Percentiles rank a stretch among this genome's conserved stretches.
phyloP scores from a whole-genome alignment of 1,140 invertebrate genomes.

The Lamellibrachia luymesi region DNA sequence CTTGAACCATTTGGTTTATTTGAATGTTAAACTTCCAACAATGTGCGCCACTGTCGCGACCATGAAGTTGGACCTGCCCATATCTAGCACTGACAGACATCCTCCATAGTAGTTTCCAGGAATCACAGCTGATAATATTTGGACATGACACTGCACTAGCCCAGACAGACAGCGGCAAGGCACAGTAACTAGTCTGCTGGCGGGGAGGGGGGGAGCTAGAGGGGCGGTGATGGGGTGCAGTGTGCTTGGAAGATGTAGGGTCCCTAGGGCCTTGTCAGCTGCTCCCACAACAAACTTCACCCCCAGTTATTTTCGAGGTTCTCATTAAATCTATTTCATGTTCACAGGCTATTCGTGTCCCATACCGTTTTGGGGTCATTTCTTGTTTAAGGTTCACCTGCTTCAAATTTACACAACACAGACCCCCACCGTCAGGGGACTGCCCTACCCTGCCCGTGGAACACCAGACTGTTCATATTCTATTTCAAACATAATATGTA shows the following conservation, averaged over 20 bases:
- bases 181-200: not conserved
- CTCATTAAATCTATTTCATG: not conserved
- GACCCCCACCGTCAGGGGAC: not conserved
- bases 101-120: not conserved
- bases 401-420: not conserved
- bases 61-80: not conserved
- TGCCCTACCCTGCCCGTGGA: not conserved
- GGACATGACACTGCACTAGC: not conserved
- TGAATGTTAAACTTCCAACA: not conserved
- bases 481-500: too few relatives aligned
- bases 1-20: not conserved
- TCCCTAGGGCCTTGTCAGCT: not conserved
- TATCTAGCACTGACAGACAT: not conserved
- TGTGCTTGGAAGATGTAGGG: not conserved
- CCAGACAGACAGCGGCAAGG: not conserved
- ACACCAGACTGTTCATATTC: too few relatives aligned
- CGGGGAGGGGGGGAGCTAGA: too few relatives aligned
- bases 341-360: not conserved
- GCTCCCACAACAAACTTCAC: not conserved
- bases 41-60: not conserved
- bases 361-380: not conserved
- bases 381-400: not conserved
- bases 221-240: not conserved
- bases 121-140: conserved; percentile 1
- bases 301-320: not conserved